A percentile compares a stretch with the other conserved stretches of the same genome.
phyloP scores from a whole-genome alignment of 2,888 invertebrate species.

The Megastigmus dorsalis region DNA sequence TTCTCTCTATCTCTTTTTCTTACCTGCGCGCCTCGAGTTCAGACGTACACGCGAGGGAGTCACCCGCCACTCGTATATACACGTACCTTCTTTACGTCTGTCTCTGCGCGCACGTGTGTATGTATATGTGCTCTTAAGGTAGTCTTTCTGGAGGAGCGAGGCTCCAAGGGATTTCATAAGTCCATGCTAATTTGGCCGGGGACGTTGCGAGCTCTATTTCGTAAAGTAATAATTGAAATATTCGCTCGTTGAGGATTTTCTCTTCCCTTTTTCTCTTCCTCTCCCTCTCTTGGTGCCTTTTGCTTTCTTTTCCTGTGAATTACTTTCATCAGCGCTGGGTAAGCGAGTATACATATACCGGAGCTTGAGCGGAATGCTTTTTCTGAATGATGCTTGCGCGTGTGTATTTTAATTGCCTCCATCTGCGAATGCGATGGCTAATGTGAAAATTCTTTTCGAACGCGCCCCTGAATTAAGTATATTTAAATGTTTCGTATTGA shows the following conservation, averaged over 20 bases:
- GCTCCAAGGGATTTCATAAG: conserved; percentile 23
- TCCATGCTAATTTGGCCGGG: conserved; percentile 40
- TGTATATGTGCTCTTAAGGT: neutral
- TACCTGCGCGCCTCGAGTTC: neutral
- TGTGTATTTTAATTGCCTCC: too few relatives aligned
- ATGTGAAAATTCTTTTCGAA: too few relatives aligned
- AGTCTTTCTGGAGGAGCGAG: neutral
- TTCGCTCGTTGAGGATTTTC: conserved; percentile 14
- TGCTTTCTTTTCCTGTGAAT: neutral
- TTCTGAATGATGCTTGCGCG: too few relatives aligned
- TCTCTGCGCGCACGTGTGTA: neutral
- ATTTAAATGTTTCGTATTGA: too few relatives aligned
- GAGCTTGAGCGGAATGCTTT: too few relatives aligned
- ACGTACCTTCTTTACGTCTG: neutral
- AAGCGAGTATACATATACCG: too few relatives aligned
- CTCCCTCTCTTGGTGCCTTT: neutral
- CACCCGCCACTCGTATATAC: neutral
- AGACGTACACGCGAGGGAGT: conserved; percentile 27
- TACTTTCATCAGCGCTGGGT: neutral
- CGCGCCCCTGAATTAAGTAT: too few relatives aligned
- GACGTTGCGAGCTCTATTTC: conserved; percentile 35
- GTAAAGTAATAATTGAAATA: conserved; percentile 42
- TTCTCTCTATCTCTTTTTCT: neutral
- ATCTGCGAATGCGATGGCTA: too few relatives aligned
- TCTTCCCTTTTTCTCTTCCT: neutral